A percentile compares a stretch with the other conserved stretches of the same genome.
Evolutionary conservation across 2,888 invertebrate genomes (phyloP).

Genomic region (Esperia sulphurella): DNA sequence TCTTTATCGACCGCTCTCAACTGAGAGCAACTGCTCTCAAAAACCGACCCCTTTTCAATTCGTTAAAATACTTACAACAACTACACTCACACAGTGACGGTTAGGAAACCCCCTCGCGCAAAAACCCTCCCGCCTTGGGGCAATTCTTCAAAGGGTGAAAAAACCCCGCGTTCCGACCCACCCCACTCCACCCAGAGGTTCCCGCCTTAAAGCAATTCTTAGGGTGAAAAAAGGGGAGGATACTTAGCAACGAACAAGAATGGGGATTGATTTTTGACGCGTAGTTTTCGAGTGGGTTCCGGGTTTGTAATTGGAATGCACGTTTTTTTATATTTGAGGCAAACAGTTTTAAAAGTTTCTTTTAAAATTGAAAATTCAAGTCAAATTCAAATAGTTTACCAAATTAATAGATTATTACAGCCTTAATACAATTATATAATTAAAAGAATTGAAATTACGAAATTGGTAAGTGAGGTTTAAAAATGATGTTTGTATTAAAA

Average conservation of each 20-base stretch:
- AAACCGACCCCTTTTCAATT: constrained; percentile 73
- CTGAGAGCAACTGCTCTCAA: constrained; percentile 56
- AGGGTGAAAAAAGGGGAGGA: constrained; percentile 76
- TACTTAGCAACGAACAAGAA: constrained; percentile 69
- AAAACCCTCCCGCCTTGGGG: constrained; percentile 69
- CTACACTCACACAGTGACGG: constrained; percentile 47
- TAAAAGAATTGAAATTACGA: no score
- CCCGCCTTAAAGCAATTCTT: constrained; percentile 76
- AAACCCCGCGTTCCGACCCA: constrained; percentile 47
- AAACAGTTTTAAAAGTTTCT: background rate
- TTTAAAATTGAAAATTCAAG: no score
- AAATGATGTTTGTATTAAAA: no score
- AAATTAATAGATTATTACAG: no score
- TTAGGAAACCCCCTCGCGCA: constrained; percentile 41
- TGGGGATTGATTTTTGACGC: constrained; percentile 57
- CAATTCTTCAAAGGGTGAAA: constrained; percentile 79
- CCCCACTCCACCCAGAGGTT: constrained; percentile 31
- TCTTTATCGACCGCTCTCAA: constrained; percentile 33
- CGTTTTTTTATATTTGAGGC: constrained; percentile 1
- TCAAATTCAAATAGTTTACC: no score
- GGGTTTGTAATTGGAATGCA: constrained; percentile 25
- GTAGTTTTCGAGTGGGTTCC: constrained; percentile 23
- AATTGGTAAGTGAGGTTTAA: no score
- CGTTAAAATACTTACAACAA: constrained; percentile 58
- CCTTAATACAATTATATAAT: no score